Base-by-base conservation (phyloP, 1,140 invertebrate species). In the Atta texana region DNA sequence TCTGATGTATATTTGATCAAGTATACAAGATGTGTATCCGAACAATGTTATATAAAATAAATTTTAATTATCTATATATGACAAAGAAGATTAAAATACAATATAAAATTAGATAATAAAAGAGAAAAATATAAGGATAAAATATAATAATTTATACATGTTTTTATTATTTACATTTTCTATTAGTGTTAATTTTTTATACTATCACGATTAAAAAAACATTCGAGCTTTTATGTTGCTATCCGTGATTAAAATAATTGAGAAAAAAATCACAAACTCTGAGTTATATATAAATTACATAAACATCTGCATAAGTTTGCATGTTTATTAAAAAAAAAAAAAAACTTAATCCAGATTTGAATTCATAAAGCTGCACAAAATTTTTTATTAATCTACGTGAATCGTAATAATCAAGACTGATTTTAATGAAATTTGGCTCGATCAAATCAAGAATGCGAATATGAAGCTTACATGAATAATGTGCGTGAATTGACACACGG, bases 401-500 rank as follows among this genome's bases (percentile, higher is more conserved):
- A 24, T 44, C 34, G 14, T 3, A 16, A 61, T 44, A 28, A 63
- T 44, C 55, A 39, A 61, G 49, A 31, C 14, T 12, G 59, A 6
- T 78, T 21, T 28, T 34, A 18, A n/a, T 66, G 34, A 68, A 14
- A 53, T 69, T 80, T 69, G 18, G 77, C 8, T 68, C 14, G n/a
- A 21, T 0, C 59, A 53, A n/a, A 5, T 53, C 61, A 64, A 53
- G 76, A 53, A 53, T 53, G 61, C 78, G 78, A 53, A 53, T 68
- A 53, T 18, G 66, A 72, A 59, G 78, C 16, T 57, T 51, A 71
- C 39, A 53, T 24, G 68, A 59, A 59, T 81, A 57, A 81, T 72
- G 51, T 34, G 31, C 53, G 21, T 49, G 51, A 28, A 44, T 82
- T 69, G 66, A 82, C 68, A 82, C 53, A 61, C 34, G 66, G 31